These are phyloP conservation scores for Cyprinodon diabolis DNA, from an alignment of 2,797 vertebrate species.

Conservation along the genomic window DNA sequence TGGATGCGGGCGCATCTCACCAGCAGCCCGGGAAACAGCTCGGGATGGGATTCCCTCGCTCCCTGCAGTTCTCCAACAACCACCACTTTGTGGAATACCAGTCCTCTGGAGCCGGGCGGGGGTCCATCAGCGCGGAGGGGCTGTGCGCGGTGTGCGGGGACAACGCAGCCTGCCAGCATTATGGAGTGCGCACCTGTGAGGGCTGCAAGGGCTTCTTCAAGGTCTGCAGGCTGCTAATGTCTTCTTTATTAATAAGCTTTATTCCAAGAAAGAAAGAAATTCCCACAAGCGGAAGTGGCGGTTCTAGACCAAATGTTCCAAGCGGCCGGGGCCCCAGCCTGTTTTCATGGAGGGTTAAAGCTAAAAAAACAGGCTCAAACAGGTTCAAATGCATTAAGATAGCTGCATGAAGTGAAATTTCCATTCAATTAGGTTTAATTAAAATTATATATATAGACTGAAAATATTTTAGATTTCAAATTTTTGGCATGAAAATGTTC, in stretches of 20 bases:
- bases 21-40: conserved; percentile 86
- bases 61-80: conserved; percentile 87
- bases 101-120: conserved; percentile 81
- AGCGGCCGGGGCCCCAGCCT: no score
- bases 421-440: no score
- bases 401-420: no score
- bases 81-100: conserved; percentile 90
- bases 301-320: not conserved
- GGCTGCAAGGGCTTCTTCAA: conserved; percentile 98
- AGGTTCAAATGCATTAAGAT: no score
- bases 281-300: not conserved
- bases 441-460: no score
- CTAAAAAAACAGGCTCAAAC: no score
- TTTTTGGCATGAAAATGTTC: no score
- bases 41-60: conserved; percentile 85
- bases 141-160: conserved; percentile 96
- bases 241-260: not conserved
- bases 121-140: conserved; percentile 88
- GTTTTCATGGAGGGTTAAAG: no score
- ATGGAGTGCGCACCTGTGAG: conserved; percentile 95
- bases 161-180: conserved; percentile 96
- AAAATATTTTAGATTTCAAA: no score
- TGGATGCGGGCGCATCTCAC: conserved; percentile 82
- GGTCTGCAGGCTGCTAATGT: conserved; percentile 67
- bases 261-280: not conserved